Evolutionary conservation across 2,797 vertebrate genomes (phyloP).

Genomic region (Zenarchopterus dispar): DNA sequence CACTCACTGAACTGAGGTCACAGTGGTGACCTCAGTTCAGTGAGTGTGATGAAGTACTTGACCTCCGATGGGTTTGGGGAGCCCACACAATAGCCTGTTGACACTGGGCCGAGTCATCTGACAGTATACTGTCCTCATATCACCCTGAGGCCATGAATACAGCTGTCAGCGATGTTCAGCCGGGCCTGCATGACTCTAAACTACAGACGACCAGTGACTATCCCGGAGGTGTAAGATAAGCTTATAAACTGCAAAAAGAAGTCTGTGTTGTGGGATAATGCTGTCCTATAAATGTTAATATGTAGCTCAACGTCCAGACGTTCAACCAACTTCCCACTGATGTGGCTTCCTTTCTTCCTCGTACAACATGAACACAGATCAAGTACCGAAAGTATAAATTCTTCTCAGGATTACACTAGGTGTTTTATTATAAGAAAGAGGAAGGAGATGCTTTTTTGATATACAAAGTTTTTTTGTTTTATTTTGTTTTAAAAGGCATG

Average conservation of each 20-base stretch:
- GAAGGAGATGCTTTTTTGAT: neutral
- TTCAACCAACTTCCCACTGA: neutral
- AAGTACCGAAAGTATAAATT: neutral
- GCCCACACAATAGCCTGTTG: slow-evolving; percentile 34
- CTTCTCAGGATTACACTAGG: neutral
- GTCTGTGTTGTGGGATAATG: slow-evolving; percentile 6
- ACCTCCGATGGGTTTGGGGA: slow-evolving; percentile 25
- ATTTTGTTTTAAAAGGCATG: neutral
- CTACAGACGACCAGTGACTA: neutral
- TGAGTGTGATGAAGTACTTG: slow-evolving; percentile 19
- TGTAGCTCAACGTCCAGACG: slow-evolving; percentile 13
- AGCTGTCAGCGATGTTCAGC: slow-evolving; percentile 17
- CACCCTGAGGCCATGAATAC: slow-evolving; percentile 6
- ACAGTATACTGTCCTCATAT: slow-evolving; percentile 22
- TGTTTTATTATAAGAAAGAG: neutral
- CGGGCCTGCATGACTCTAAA: slow-evolving; percentile 14
- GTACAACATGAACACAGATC: neutral
- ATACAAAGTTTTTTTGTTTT: too few species aligned
- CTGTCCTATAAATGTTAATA: slow-evolving; percentile 42
- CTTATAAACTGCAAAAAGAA: slow-evolving; percentile 19
- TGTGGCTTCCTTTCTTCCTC: neutral
- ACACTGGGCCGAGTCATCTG: slow-evolving; percentile 32
- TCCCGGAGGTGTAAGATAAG: slow-evolving; percentile 20
- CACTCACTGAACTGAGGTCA: slow-evolving; percentile 16
- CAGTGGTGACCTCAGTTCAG: too few species aligned